Percentiles rank a stretch among this genome's conserved stretches.
These are phyloP conservation scores for Corydoras sp. DNA, from an alignment of 2,113 vertebrate genomes.

Conservation along the genomic window DNA sequence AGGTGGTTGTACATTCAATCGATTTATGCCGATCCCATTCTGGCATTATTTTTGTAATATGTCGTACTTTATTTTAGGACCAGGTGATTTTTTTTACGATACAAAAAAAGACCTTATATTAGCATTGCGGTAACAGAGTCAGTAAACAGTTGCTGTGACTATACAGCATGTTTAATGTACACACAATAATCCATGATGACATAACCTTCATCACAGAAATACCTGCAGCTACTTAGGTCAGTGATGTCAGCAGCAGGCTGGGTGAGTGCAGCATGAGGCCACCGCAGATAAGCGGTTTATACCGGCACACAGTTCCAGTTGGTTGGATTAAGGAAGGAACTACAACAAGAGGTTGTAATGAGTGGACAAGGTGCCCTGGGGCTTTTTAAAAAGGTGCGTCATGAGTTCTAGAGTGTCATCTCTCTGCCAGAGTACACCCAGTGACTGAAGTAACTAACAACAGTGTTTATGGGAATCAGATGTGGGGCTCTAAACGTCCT, in stretches of 20 bases:
- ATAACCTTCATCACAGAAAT: background rate
- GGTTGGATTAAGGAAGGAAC: slow-evolving; percentile 14
- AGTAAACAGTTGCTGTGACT: background rate
- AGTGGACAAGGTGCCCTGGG: slow-evolving; percentile 14
- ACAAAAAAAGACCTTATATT: background rate
- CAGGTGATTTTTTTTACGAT: no score
- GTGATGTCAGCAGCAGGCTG: slow-evolving; percentile 15
- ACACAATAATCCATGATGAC: background rate
- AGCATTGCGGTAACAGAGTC: background rate
- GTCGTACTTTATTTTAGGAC: no score
- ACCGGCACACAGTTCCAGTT: slow-evolving; percentile 9
- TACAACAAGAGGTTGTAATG: slow-evolving; percentile 21
- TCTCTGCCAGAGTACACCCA: no score
- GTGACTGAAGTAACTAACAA: no score
- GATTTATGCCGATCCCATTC: no score
- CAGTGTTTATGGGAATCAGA: no score
- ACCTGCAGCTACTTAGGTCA: background rate
- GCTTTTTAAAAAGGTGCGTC: background rate
- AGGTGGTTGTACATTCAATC: no score
- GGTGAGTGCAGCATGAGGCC: background rate
- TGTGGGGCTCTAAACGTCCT: slow-evolving; percentile 41
- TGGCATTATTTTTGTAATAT: no score
- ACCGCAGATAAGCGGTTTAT: slow-evolving; percentile 37
- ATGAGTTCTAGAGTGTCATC: slow-evolving; percentile 1
- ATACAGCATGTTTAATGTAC: background rate